A percentile compares a stretch with the other conserved stretches of the same genome.
Evolutionary conservation across 2,888 invertebrate species (phyloP).

Genomic region (Spatulosminthurus flaviceps): DNA sequence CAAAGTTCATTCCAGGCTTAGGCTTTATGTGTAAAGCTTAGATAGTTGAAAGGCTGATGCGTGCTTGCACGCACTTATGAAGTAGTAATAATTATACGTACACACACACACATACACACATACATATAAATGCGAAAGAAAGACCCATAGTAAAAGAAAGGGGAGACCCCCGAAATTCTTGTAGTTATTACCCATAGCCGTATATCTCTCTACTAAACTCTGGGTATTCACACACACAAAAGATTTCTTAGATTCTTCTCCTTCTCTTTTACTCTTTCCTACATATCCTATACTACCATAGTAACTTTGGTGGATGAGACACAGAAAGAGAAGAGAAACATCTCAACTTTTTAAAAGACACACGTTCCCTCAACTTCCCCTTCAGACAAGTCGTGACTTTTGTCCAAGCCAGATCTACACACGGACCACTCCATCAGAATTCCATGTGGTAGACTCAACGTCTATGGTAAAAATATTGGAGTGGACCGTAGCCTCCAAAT

Average conservation of each 20-base stretch:
- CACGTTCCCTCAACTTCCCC: constrained; percentile 4
- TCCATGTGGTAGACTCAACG: constrained; percentile 1
- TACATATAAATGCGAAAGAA: neutral
- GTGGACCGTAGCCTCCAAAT: neutral
- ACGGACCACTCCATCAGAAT: constrained; percentile 18
- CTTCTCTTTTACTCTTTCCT: neutral
- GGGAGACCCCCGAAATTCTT: constrained; percentile 23
- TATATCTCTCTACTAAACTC: neutral
- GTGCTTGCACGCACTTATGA: no score
- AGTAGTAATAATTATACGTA: no score
- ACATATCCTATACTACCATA: neutral
- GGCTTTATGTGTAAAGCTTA: no score
- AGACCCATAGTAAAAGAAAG: neutral
- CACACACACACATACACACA: no score
- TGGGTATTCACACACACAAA: neutral
- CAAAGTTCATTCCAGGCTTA: no score
- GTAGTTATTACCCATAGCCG: neutral
- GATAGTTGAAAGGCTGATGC: no score
- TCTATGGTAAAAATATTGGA: neutral
- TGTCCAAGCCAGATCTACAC: constrained; percentile 11
- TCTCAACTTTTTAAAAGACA: constrained; percentile 20
- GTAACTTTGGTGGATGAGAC: neutral
- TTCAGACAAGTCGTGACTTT: constrained; percentile 28
- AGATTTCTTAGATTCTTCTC: constrained; percentile 15
- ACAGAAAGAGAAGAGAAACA: neutral